phyloP scores from a whole-genome alignment of 2,113 vertebrate genomes.

The Heliornis fulica region DNA sequence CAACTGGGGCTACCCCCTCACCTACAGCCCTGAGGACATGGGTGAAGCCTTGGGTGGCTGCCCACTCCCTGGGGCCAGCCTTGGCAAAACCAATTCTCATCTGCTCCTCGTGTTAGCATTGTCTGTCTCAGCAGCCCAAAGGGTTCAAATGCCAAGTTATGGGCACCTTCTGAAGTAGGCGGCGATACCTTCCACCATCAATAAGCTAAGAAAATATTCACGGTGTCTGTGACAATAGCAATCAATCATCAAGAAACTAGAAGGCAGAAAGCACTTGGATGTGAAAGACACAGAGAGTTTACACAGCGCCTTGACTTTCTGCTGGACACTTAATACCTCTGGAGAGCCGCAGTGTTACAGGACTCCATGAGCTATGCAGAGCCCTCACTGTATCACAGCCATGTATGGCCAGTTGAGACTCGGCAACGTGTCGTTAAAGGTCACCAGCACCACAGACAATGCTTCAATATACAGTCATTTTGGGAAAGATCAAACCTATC shows the following conservation, averaged over 20 bases:
- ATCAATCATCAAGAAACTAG: not conserved
- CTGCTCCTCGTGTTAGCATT: not conserved
- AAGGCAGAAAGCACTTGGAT: not conserved
- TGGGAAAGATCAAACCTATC: not conserved
- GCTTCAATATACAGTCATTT: not conserved
- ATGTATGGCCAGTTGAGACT: not conserved
- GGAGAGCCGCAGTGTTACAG: not conserved
- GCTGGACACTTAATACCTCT: slow-evolving; percentile 1
- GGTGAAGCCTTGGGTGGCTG: not conserved
- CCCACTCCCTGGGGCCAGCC: not conserved
- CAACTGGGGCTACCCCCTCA: not conserved
- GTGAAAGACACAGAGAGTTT: not conserved
- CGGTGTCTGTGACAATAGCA: not conserved
- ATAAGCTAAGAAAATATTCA: not conserved
- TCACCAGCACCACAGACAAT: not conserved
- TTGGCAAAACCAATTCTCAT: not conserved
- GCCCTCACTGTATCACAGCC: not conserved
- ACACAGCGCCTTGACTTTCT: not conserved
- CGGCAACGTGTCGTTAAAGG: not conserved
- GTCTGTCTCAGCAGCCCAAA: not conserved
- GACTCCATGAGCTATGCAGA: not conserved
- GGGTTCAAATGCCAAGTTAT: not conserved
- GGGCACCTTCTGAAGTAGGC: not conserved
- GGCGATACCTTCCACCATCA: not conserved
- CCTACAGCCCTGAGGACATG: not conserved